Conservation (phyloP, 2,888 invertebrate species). For the Reticulitermes lucifugus region DNA sequence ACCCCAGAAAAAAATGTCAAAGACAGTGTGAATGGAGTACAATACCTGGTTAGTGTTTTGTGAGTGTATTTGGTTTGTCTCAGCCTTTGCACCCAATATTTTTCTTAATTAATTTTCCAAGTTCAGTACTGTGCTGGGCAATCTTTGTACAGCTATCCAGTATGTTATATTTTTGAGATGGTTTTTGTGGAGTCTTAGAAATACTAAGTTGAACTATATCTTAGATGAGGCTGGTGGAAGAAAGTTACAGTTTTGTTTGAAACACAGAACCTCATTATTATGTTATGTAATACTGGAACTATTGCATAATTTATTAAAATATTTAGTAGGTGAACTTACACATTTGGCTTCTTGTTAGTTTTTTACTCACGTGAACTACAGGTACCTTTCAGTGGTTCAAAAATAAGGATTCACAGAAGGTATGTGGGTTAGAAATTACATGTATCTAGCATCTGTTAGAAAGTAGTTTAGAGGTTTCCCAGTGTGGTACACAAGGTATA, state of each 20-base stretch:
- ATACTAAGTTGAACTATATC: slow-evolving; percentile 1
- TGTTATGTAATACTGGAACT: slow-evolving; percentile 40
- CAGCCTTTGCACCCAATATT: background rate
- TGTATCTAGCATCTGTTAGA: too few species aligned
- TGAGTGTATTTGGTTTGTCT: slow-evolving; percentile 38
- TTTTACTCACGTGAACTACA: slow-evolving; percentile 2
- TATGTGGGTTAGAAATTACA: background rate
- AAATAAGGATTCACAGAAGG: background rate
- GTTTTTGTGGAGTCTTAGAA: slow-evolving; percentile 14
- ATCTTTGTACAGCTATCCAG: background rate
- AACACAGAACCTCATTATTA: slow-evolving; percentile 30
- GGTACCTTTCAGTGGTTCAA: background rate
- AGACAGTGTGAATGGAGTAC: slow-evolving; percentile 23
- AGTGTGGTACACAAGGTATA: background rate
- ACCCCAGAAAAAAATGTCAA: background rate
- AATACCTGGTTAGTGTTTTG: slow-evolving; percentile 34
- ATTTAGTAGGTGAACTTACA: slow-evolving; percentile 36
- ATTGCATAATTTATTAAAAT: slow-evolving; percentile 44
- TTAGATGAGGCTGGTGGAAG: slow-evolving; percentile 27
- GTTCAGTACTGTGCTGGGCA: background rate
- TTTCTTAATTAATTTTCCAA: slow-evolving; percentile 32
- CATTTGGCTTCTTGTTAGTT: slow-evolving; percentile 11
- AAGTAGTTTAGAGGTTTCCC: background rate
- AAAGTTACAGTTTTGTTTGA: slow-evolving; percentile 25
- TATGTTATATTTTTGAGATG: slow-evolving; percentile 17